Conservation (phyloP, 1,140 invertebrate genomes). For the Leptinotarsa defecta region DNA sequence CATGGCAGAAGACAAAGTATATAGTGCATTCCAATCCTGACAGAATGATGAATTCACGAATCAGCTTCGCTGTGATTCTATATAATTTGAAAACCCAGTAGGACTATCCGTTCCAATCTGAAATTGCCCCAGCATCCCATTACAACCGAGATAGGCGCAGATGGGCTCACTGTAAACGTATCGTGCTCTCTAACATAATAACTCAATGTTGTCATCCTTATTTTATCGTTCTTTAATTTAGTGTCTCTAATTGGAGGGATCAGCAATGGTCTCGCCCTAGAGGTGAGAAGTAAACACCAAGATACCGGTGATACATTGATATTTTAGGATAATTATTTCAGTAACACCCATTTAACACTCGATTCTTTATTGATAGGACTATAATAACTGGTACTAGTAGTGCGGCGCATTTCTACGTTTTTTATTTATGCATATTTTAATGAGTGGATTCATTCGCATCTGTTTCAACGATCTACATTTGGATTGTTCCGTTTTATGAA, state of each 20-base stretch:
- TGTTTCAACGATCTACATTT: neutral
- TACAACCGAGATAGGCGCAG: neutral
- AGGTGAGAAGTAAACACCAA: constrained; percentile 50
- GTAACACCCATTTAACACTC: constrained; percentile 54
- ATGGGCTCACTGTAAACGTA: constrained; percentile 11
- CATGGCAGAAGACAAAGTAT: too few species aligned
- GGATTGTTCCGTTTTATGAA: neutral
- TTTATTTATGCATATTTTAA: constrained; percentile 44
- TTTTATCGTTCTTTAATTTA: constrained; percentile 53
- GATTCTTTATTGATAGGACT: constrained; percentile 46
- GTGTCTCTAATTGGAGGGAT: constrained; percentile 54
- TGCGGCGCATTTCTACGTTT: constrained; percentile 28
- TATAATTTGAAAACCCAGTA: constrained; percentile 21
- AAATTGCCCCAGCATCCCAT: constrained; percentile 12
- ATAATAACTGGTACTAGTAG: constrained; percentile 42
- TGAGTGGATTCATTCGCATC: constrained; percentile 28
- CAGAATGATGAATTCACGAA: neutral
- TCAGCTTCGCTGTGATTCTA: neutral
- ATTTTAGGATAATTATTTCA: constrained; percentile 57
- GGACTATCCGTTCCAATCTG: constrained; percentile 7
- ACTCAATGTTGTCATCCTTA: constrained; percentile 43
- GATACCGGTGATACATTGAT: constrained; percentile 54
- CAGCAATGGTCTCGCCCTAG: constrained; percentile 45
- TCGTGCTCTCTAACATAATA: constrained; percentile 30
- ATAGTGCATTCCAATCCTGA: neutral